Evolutionary conservation across 2,113 vertebrate genomes (phyloP).

Genomic region (Dromaius novaehollandiae): DNA sequence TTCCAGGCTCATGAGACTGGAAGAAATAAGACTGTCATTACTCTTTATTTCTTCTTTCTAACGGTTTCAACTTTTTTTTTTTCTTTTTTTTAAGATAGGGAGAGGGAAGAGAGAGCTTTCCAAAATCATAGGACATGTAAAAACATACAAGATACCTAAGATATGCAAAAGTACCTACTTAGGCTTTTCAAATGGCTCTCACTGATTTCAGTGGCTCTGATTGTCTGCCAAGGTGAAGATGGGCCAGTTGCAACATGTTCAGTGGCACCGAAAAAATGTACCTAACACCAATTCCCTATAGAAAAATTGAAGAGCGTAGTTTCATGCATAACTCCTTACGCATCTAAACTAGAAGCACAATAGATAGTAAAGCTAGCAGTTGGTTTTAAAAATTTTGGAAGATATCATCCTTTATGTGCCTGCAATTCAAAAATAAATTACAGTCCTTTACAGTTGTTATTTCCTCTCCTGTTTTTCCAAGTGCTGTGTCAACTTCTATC

Average conservation of each 20-base stretch:
- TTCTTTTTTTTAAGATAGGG: background rate
- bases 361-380: background rate
- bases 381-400: background rate
- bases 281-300: background rate
- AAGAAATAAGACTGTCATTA: background rate
- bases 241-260: background rate
- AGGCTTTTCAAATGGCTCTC: background rate
- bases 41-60: background rate
- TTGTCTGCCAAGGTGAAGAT: background rate
- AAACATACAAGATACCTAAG: background rate
- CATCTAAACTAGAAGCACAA: background rate
- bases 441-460: background rate
- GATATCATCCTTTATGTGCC: background rate
- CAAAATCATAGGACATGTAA: fast-evolving
- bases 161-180: background rate
- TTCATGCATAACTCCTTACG: background rate
- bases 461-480: background rate
- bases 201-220: background rate
- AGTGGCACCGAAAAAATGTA: background rate
- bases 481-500: background rate
- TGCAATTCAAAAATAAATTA: background rate
- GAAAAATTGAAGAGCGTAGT: background rate
- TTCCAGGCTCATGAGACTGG: background rate
- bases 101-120: background rate
- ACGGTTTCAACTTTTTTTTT: background rate